A percentile compares a stretch with the other conserved stretches of the same genome.
Evolutionary conservation across 2,888 invertebrate genomes (phyloP).

Genomic region (Lymantria dispar): DNA sequence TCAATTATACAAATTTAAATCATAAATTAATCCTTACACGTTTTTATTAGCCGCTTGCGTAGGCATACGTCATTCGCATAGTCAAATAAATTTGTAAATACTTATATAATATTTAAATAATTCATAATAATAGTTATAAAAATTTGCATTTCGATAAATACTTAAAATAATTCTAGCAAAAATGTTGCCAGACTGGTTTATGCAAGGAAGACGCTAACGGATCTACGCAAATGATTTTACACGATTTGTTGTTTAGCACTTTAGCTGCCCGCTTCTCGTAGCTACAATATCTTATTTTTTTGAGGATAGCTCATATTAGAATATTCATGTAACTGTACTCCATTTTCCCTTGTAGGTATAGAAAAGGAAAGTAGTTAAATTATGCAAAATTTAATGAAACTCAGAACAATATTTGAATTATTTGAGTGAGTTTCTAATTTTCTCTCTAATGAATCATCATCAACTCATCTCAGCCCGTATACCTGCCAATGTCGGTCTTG

Average conservation of each 20-base stretch:
- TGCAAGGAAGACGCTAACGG: conserved; percentile 23
- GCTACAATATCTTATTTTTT: conserved; percentile 4
- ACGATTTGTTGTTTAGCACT: conserved; percentile 39
- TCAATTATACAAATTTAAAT: too few species aligned
- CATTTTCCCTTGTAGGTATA: too few species aligned
- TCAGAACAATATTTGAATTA: too few species aligned
- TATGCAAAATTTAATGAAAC: too few species aligned
- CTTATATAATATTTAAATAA: not conserved
- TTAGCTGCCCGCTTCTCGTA: conserved; percentile 22
- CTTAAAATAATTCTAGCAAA: conserved; percentile 7
- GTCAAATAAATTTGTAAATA: not conserved
- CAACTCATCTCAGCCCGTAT: too few species aligned
- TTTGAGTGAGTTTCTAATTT: too few species aligned
- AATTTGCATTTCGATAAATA: conserved; percentile 2
- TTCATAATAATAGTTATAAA: not conserved
- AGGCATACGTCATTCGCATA: not conserved
- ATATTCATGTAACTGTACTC: not conserved
- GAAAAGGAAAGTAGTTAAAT: too few species aligned
- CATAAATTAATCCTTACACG: too few species aligned
- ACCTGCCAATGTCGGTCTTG: too few species aligned
- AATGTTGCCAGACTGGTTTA: conserved; percentile 22
- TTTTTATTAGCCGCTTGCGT: not conserved
- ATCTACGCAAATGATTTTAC: conserved; percentile 22
- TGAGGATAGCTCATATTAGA: not conserved
- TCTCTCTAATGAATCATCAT: too few species aligned